phyloP scores from a whole-genome alignment of 2,888 invertebrate genomes.

The Chrysolina oricalcia region DNA sequence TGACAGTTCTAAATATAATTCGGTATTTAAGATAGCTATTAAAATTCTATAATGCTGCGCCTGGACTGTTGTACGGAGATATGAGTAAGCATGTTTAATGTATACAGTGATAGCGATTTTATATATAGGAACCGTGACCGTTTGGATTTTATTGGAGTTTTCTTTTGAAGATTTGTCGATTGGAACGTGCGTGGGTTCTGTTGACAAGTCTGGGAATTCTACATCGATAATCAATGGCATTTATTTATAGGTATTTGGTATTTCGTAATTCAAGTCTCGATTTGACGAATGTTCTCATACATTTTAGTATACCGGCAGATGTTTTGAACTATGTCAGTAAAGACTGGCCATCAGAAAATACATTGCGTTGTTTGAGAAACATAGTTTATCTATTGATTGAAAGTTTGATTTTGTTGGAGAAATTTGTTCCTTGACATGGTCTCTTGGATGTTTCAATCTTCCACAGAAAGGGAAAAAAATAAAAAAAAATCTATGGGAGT shows the following conservation, averaged over 20 bases:
- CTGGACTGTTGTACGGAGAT: constrained; percentile 12
- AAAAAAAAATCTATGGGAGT: too few species aligned
- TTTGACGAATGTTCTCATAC: too few species aligned
- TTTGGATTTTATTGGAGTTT: constrained; percentile 13
- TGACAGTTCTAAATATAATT: constrained; percentile 21
- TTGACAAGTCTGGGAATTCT: background rate
- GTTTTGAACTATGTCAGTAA: too few species aligned
- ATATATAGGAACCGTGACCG: constrained; percentile 7
- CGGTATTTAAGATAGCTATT: background rate
- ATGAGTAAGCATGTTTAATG: constrained; percentile 22
- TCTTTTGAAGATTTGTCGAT: background rate
- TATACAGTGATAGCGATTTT: constrained; percentile 7
- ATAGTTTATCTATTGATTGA: too few species aligned
- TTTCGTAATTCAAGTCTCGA: background rate
- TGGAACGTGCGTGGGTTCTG: background rate
- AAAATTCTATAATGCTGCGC: background rate
- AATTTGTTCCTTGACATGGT: too few species aligned
- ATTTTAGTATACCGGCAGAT: too few species aligned
- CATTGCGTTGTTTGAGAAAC: too few species aligned
- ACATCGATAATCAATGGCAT: background rate
- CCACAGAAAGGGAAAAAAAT: too few species aligned
- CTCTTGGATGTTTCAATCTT: too few species aligned
- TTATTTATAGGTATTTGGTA: background rate
- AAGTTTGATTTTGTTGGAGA: too few species aligned
- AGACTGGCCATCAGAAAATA: too few species aligned